Base-by-base conservation (phyloP, 2,113 vertebrate genomes). In the Hemicordylus capensis region DNA sequence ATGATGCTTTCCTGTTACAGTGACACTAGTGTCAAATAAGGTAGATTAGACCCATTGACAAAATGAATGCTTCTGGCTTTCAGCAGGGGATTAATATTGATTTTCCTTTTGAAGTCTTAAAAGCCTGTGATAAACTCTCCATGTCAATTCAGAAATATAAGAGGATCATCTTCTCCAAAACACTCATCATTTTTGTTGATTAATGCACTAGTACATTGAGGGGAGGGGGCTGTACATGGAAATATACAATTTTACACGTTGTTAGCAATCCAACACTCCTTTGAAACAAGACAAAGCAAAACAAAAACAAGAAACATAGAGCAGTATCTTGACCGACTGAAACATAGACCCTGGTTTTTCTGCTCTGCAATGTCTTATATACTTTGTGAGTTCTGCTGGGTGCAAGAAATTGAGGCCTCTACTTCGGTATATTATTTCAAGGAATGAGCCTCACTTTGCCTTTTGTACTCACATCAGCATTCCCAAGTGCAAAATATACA, bases 61-160 rank as follows among this genome's bases (percentile, higher is more conserved):
- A 91, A 93, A 92, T 88, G 64, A 63, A 88, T 90, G 39, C 34
- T 90, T 81, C 75, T 84, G 61, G 22, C 76, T 89, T 93, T 90
- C 85, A 89, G 4, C 14, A 0, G 64, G 44, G 54, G 48, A 86
- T 92, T 88, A 88, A 86, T 89, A 92, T 84, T 88, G 83, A 91
- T 92, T 92, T 93, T 86, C 59, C 44, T 19, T 93, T 78, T 87
- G 85, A 92, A 86, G 22, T 80, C 81, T 86, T 89, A 92, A 88
- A 92, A 85, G 11, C 58, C 80, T 90, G 48, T 89, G 67, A 86
- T 67, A 88, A 93, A 91, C 34, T 66, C 64, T 56, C 63, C 7
- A 34, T 78, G 69, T 61, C 63, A 59, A 80, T 89, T 85, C 51
- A 83, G 77, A 89, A 89, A 90, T 93, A 63, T 58, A 61, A 61